Evolutionary conservation across 2,113 vertebrate species (phyloP).

Genomic region (Brevimyrus niger): DNA sequence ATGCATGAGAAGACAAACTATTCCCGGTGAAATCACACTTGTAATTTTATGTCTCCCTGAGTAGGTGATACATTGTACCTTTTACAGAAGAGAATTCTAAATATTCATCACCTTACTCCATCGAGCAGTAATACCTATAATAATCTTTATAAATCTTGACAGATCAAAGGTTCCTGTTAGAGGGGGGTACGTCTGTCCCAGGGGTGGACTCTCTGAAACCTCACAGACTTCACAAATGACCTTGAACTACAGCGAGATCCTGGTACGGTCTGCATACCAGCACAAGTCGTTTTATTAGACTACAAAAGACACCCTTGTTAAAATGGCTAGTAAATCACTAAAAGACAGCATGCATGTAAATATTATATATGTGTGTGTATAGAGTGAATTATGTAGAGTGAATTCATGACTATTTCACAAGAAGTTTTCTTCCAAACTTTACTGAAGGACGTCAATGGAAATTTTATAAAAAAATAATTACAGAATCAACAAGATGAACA

Average conservation of each 20-base stretch:
- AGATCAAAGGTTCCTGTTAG: background rate
- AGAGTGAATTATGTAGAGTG: conserved; percentile 40
- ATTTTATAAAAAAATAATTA: background rate
- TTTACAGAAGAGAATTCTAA: background rate
- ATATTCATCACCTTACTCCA: background rate
- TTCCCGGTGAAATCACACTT: background rate
- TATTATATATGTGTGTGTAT: background rate
- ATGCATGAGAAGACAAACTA: no score
- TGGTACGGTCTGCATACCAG: conserved; percentile 56
- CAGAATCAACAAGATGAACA: background rate
- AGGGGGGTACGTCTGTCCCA: background rate
- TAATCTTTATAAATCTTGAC: background rate
- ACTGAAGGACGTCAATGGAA: background rate
- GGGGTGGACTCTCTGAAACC: background rate
- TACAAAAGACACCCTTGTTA: conserved; percentile 45
- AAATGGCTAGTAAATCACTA: conserved; percentile 51
- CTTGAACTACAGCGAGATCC: conserved; percentile 51
- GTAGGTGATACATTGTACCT: background rate
- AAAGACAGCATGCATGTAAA: conserved; percentile 34
- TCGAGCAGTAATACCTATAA: background rate
- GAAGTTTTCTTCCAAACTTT: background rate
- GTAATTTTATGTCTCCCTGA: background rate
- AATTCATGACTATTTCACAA: conserved; percentile 16
- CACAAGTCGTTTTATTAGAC: conserved; percentile 55
- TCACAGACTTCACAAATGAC: conserved; percentile 17